Evolutionary conservation across 2,113 vertebrate species (phyloP).

Genomic region (Eonycteris spelaea): DNA sequence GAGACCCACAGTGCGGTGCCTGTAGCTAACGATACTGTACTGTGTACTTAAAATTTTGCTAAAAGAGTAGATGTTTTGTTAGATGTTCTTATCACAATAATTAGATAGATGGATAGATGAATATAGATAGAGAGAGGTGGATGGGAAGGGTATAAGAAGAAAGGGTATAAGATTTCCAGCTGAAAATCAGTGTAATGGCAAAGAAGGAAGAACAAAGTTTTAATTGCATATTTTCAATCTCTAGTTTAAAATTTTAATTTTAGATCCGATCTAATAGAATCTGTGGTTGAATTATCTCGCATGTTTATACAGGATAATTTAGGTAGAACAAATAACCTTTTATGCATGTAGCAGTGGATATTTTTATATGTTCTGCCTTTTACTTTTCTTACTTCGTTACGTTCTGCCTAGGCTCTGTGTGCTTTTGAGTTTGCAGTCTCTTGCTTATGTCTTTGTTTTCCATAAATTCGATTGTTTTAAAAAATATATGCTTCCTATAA

Average conservation of each 20-base stretch:
- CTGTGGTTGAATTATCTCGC: neutral
- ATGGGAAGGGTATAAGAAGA: neutral
- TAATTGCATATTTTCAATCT: neutral
- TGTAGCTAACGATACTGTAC: fast-evolving
- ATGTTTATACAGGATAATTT: neutral
- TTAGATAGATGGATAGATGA: neutral
- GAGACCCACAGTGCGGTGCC: neutral
- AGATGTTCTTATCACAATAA: neutral
- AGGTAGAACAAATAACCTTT: neutral
- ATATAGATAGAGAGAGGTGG: neutral
- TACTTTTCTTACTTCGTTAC: neutral
- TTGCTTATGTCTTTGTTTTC: neutral
- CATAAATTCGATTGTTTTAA: neutral
- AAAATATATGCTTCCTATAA: neutral
- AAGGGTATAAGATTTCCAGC: neutral
- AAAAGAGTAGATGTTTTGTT: neutral
- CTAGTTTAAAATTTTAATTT: neutral
- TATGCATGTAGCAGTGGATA: neutral
- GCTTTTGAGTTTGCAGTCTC: neutral
- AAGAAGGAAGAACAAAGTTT: neutral
- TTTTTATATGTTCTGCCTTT: neutral
- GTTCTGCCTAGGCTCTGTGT: neutral
- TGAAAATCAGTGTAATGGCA: neutral
- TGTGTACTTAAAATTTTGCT: neutral
- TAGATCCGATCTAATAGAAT: neutral